Evolutionary conservation across 2,888 invertebrate genomes (phyloP), one percentile per base, ranked within the genome.

Genomic region (Keiferia lycopersicella): DNA sequence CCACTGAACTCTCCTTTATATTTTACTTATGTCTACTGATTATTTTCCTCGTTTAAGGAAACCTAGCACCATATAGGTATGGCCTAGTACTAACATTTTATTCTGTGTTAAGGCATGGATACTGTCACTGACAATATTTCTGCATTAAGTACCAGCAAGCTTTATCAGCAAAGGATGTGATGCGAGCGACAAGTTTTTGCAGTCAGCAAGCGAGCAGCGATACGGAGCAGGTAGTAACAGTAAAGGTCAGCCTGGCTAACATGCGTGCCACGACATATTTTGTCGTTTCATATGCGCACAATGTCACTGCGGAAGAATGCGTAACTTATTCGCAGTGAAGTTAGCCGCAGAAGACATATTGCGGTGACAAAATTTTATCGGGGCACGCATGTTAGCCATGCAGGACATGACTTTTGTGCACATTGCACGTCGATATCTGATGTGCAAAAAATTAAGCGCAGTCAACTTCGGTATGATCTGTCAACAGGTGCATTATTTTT

Each of bases 351-450:
- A n/a, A n/a, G n/a, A n/a, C n/a, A n/a, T n/a, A n/a, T n/a, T n/a
- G n/a, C n/a, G n/a, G n/a, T n/a, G n/a, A n/a, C n/a, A n/a, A n/a
- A n/a, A n/a, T n/a, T n/a, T n/a, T n/a, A n/a, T n/a, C n/a, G n/a
- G n/a, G n/a, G n/a, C n/a, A n/a, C n/a, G n/a, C n/a, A n/a, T n/a
- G n/a, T n/a, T n/a, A n/a, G n/a, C n/a, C n/a, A n/a, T n/a, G n/a
- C n/a, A n/a, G n/a, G n/a, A n/a, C n/a, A n/a, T n/a, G 70, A 76
- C 70, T 77, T 73, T 74, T 71, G 77, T 73, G 75, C 79, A 83
- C 81, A 86, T 84, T 84, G 84, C 82, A 81, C 86, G 84, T 81
- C 80, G 81, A 79, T 79, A 82, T 80, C 74, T 74, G 77, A 68
- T 66, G 70, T 65, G 69, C 16, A 56, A 56, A 56, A 34, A 53